Conservation (phyloP, 2,113 vertebrate genomes). For the Phaethon lepturus region DNA sequence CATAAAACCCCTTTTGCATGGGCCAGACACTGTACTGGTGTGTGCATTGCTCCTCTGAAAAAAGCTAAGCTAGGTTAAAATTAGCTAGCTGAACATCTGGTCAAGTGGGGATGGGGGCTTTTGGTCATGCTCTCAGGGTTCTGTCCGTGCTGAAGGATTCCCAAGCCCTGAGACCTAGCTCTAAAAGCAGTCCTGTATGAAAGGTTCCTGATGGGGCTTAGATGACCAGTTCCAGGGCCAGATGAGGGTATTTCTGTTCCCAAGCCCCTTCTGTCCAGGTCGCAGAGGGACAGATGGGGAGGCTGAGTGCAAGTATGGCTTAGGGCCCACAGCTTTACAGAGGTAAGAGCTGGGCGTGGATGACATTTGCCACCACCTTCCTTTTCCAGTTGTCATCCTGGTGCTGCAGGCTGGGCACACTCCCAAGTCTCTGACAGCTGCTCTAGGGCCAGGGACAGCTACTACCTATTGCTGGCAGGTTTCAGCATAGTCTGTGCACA, state of each 20-base stretch:
- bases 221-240: neutral
- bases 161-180: neutral
- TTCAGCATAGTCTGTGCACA: neutral
- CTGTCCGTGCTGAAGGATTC: neutral
- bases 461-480: neutral
- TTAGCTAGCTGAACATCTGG: neutral
- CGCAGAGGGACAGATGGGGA: neutral
- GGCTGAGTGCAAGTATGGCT: neutral
- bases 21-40: neutral
- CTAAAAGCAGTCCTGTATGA: neutral
- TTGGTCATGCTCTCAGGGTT: neutral
- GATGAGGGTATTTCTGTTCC: neutral
- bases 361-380: neutral
- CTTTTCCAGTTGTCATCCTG: neutral
- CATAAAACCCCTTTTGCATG: neutral
- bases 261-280: neutral
- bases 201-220: neutral
- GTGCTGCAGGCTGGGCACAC: neutral
- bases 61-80: neutral
- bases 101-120: neutral
- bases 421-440: neutral
- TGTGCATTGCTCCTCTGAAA: neutral
- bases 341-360: accelerated
- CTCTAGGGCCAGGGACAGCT: neutral
- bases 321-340: neutral